A percentile compares a stretch with the other conserved stretches of the same genome.
These are phyloP conservation scores for Atherinosoma microstoma DNA, from an alignment of 2,797 vertebrate genomes.

Conservation along the genomic window DNA sequence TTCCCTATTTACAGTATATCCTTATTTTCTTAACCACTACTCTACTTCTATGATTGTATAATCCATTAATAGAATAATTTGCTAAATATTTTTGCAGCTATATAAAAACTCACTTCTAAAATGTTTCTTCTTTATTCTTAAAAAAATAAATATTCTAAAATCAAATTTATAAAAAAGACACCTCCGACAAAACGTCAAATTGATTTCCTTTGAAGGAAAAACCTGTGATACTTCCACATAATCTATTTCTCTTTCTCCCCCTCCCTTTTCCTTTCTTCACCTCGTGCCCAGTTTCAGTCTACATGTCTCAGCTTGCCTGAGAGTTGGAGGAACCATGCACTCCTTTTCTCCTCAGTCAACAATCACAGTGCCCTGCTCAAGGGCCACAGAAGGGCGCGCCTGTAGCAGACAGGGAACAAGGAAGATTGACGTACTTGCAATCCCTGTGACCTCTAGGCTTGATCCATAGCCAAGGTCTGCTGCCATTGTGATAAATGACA, in stretches of 20 bases:
- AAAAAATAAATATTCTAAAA: neutral
- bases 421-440: constrained; percentile 36
- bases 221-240: constrained; percentile 59
- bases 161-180: neutral
- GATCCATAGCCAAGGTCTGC: constrained; percentile 27
- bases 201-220: constrained; percentile 6
- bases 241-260: constrained; percentile 66
- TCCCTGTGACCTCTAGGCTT: constrained; percentile 47
- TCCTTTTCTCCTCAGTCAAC: constrained; percentile 72
- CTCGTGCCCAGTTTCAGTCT: constrained; percentile 84
- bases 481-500: constrained; percentile 23
- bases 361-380: constrained; percentile 67
- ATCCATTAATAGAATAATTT: neutral
- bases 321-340: constrained; percentile 68
- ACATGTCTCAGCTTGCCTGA: constrained; percentile 74
- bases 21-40: neutral
- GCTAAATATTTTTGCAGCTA: neutral
- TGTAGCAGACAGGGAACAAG: constrained; percentile 20
- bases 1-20: constrained; percentile 9
- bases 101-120: neutral
- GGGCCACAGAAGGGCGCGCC: constrained; percentile 64
- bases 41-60: neutral
- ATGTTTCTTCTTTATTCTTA: neutral
- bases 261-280: constrained; percentile 70
- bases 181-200: neutral